Conservation (phyloP, 2,797 vertebrate species). For the Cottoperca gobio region DNA sequence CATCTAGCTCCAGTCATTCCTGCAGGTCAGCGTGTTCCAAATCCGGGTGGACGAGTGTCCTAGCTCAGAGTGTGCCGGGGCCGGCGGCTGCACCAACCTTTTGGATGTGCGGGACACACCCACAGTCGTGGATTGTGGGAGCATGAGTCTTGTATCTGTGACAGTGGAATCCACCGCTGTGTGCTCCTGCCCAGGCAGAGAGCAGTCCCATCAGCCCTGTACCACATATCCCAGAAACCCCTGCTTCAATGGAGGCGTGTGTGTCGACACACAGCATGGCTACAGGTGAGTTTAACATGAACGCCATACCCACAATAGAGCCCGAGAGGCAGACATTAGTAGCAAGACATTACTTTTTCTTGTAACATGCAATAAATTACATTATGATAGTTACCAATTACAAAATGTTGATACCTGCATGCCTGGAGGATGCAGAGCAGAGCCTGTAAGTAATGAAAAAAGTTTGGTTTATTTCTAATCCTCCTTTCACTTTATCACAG, state of each 20-base stretch:
- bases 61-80: slow-evolving; percentile 76
- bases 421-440: neutral
- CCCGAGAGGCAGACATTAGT: neutral
- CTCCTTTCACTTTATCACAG: neutral
- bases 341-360: neutral
- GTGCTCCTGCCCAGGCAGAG: slow-evolving; percentile 84
- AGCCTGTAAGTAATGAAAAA: neutral
- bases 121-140: slow-evolving; percentile 84
- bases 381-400: neutral
- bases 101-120: slow-evolving; percentile 82
- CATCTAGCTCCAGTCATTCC: slow-evolving; percentile 87
- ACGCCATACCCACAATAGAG: neutral
- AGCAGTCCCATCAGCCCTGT: slow-evolving; percentile 86
- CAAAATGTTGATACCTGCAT: neutral
- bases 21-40: slow-evolving; percentile 86
- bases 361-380: neutral
- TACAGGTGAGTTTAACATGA: slow-evolving; percentile 86
- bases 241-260: slow-evolving; percentile 90
- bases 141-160: slow-evolving; percentile 85
- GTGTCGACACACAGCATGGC: slow-evolving; percentile 87
- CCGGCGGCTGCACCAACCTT: slow-evolving; percentile 77
- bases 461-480: neutral
- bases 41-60: slow-evolving; percentile 88
- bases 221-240: slow-evolving; percentile 86
- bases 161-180: slow-evolving; percentile 74